Evolutionary conservation across 1,140 invertebrate genomes (phyloP), one percentile per base, ranked within the genome.

Genomic region (Trissolcus basalis): DNA sequence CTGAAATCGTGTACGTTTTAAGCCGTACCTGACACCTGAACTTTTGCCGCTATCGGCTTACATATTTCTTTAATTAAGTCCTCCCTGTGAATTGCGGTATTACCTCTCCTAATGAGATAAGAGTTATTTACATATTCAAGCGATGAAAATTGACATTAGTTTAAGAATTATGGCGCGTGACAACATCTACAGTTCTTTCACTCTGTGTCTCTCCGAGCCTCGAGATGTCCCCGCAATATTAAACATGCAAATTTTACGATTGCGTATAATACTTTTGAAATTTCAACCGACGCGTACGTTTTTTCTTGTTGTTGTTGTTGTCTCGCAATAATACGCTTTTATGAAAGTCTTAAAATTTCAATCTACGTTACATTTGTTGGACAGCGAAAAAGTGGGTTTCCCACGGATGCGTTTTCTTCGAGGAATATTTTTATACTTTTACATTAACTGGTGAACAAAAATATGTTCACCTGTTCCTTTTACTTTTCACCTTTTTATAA

Each of bases 61-160:
- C 63, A 67, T 65, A 68, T 72, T 77, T 77, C 68, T 77, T 72
- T 77, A 77, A 77, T 77, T 77, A 77, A 64, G 47, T 49, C 63
- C 56, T 36, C 50, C 70, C 56, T 67, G 70, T 61, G 50, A 74
- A 74, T 60, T 53, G 54, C 50, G 12, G 49, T 61, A 55, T 73
- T 44, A 14, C 33, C 47, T 36, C 6, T 3, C 19, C 19, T 65
- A 64, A 72, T 36, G 51, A 67, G 70, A 74, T 74, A 74, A 74
- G 55, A 56, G 50, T 39, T 58, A 64, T 70, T 76, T 68, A 68
- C 71, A 68, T 74, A 74, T 67, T 67, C 36, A 3, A 41, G 9
- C 63, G n/a, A 61, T 56, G 50, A 67, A 61, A 54, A 74, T 74
- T 74, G 70, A 74, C 61, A 56, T 74, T 50, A 74, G 0, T 61